These are phyloP conservation scores for Perccottus glenii DNA, from an alignment of 2,113 vertebrate genomes.

Conservation along the genomic window DNA sequence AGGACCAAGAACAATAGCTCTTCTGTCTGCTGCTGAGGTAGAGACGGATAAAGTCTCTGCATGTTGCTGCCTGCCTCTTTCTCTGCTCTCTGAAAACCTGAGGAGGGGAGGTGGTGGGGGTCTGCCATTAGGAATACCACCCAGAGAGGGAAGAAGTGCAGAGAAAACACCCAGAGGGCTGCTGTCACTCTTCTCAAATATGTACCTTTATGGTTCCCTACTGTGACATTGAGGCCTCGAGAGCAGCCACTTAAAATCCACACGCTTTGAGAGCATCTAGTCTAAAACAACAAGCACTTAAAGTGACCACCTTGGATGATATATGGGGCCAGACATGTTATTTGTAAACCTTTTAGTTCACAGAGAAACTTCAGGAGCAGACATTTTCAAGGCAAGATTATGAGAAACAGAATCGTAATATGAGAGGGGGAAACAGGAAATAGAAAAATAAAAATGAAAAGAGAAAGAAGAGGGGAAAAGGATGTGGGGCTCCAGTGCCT, in stretches of 20 bases:
- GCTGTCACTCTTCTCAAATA: conserved; percentile 62
- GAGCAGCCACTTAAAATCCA: conserved; percentile 34
- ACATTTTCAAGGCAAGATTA: background rate
- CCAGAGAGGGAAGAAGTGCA: conserved; percentile 57
- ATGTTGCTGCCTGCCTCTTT: too few relatives aligned
- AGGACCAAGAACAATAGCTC: conserved; percentile 69
- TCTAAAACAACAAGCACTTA: conserved; percentile 54
- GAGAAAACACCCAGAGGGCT: conserved; percentile 45
- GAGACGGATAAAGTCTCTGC: conserved; percentile 67
- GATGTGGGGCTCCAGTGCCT: conserved; percentile 35
- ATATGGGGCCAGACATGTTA: conserved; percentile 4
- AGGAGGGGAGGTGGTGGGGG: background rate
- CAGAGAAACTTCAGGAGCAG: conserved; percentile 2
- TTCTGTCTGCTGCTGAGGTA: conserved; percentile 72
- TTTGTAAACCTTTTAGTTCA: conserved; percentile 1
- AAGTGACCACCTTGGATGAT: conserved; percentile 9
- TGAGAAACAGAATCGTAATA: too few relatives aligned
- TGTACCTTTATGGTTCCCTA: too few relatives aligned
- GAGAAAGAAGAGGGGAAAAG: conserved; percentile 9
- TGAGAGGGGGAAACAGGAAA: conserved; percentile 7
- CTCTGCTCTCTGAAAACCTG: too few relatives aligned
- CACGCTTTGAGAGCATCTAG: conserved; percentile 38
- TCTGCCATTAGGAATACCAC: conserved; percentile 68
- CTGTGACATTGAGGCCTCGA: conserved; percentile 34
- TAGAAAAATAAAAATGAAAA: conserved; percentile 25